Percentiles rank a stretch among this genome's conserved stretches.
phyloP scores from a whole-genome alignment of 2,888 invertebrate species.

The Hermaeophaga mercurialis region DNA sequence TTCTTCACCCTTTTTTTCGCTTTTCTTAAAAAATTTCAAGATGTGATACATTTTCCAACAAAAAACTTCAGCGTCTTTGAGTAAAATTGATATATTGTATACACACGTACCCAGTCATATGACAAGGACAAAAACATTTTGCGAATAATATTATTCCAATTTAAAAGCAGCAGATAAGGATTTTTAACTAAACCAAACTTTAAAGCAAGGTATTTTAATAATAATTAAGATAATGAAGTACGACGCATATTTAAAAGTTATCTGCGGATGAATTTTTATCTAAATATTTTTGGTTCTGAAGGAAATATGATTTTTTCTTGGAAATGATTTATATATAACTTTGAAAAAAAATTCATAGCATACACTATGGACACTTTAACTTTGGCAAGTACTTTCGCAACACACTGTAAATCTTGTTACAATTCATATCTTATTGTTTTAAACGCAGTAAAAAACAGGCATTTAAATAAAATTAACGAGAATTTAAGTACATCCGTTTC shows the following conservation, averaged over 20 bases:
- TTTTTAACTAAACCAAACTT: not conserved
- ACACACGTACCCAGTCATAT: constrained; percentile 15
- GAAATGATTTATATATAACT: no score
- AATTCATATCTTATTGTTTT: no score
- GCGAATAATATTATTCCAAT: not conserved
- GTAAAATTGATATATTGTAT: not conserved
- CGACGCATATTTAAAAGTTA: not conserved
- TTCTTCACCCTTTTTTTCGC: constrained; percentile 15
- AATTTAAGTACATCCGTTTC: no score
- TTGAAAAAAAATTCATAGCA: no score
- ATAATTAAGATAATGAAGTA: constrained; percentile 6
- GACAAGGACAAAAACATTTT: constrained; percentile 15
- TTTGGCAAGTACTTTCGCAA: no score
- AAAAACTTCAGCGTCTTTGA: not conserved
- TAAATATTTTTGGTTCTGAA: no score
- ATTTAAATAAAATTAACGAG: no score
- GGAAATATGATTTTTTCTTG: no score
- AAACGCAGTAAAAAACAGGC: no score
- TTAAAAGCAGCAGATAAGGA: constrained; percentile 20
- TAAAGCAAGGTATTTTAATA: not conserved
- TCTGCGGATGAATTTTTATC: no score
- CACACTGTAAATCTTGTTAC: no score
- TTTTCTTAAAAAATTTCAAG: constrained; percentile 15
- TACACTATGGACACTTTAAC: no score
- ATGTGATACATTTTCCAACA: constrained; percentile 6